Base-by-base conservation (phyloP, 2,113 vertebrate genomes). In the Dendropsophus ebraccatus region DNA sequence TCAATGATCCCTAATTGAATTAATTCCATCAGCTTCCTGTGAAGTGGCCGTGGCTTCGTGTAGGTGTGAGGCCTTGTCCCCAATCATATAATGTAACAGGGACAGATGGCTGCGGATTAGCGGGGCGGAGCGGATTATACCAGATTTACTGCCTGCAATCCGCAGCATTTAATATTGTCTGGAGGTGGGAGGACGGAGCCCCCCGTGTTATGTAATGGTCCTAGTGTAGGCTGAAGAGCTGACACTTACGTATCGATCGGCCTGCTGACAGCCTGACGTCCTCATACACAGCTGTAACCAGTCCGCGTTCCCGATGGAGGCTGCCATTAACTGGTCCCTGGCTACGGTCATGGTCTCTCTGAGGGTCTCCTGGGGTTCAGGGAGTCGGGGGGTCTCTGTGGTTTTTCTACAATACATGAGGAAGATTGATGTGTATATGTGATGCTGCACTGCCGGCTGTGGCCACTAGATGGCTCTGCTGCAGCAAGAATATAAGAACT, bases 61-160 rank as follows among this genome's bases (percentile, higher is more conserved):
- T 32, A 17, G 14, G 12, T 5, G 32, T 35, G 21, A 37, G 12
- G 32, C 8, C 7, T 79, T 41, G 13, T n/a, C 76, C 58, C 50
- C 19, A 58, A 79, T 79, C 76, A 37, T 79, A 79, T 79, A 79
- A 79, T 58, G 52, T 79, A 79, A 23, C 28, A 41, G 0, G 10
- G 52, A 28, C 76, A 79, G 76, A 79, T 79, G 76, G 76, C 76
- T n/a, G 30, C 76, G 14, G 76, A 79, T 79, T 79, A 79, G 52
- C 12, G 30, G 74, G 28, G 8, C 25, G 30, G 16, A 78, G 75
- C 28, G 76, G 76, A 79, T 79, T 79, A 79, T n/a, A 28, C 37
- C 14, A 25, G 76, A 10, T 37, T 79, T 79, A 19, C 28, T 32
- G 50, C n/a, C 49, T 54, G 21, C 50, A 79, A 54, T 32, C 75